Evolutionary conservation across 64 coral and sea anemone species (phyloP).

Genomic region (Montipora capricornis): DNA sequence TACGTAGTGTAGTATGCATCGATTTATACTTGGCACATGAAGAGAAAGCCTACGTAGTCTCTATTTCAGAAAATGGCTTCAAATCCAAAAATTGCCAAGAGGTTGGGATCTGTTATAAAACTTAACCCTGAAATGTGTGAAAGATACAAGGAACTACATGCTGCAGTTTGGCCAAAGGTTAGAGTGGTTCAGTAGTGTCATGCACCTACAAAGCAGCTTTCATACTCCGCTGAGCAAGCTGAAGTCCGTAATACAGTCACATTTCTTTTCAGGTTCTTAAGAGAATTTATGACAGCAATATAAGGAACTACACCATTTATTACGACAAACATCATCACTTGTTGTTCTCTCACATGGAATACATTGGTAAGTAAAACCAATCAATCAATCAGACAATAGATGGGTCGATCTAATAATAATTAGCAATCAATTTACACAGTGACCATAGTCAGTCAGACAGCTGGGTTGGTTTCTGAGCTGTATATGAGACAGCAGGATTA

Average conservation of each 20-base stretch:
- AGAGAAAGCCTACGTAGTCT: no score
- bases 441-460: background rate
- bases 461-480: no score
- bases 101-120: constrained; percentile 88
- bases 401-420: background rate
- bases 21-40: background rate
- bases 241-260: no score
- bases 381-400: background rate
- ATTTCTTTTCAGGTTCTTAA: constrained; percentile 66
- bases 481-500: no score
- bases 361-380: constrained; percentile 69
- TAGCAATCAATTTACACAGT: background rate
- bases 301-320: constrained; percentile 94
- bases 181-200: background rate
- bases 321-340: constrained; percentile 84
- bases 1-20: background rate
- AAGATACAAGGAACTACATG: constrained; percentile 90
- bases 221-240: no score
- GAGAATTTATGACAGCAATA: constrained; percentile 82
- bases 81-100: constrained; percentile 70
- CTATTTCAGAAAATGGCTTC: constrained; percentile 35
- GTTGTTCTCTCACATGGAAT: constrained; percentile 93
- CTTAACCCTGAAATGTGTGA: constrained; percentile 87
- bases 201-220: no score
- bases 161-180: constrained; percentile 88